Evolutionary conservation across 2,888 invertebrate genomes (phyloP).

Genomic region (Mythimna lalbum): DNA sequence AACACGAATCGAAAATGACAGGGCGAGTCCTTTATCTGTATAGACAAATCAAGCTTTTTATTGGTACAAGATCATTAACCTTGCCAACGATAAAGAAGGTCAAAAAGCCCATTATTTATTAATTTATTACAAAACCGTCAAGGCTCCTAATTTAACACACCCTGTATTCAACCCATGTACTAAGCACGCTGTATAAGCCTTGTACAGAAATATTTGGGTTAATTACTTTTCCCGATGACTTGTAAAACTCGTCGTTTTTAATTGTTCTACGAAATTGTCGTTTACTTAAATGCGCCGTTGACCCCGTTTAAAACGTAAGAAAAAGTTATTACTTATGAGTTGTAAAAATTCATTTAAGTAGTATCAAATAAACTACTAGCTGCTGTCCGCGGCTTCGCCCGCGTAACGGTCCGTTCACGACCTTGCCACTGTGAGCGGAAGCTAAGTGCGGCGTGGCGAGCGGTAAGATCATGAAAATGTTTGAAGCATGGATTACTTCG

Average conservation of each 20-base stretch:
- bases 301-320: slow-evolving; percentile 42
- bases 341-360: background rate
- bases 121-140: slow-evolving; percentile 46
- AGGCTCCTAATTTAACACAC: slow-evolving; percentile 28
- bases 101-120: slow-evolving; percentile 32
- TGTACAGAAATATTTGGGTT: slow-evolving; percentile 71
- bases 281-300: slow-evolving; percentile 57
- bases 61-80: slow-evolving; percentile 38
- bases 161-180: slow-evolving; percentile 58
- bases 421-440: too few species aligned
- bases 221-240: slow-evolving; percentile 72
- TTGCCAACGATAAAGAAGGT: slow-evolving; percentile 32
- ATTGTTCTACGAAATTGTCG: slow-evolving; percentile 64
- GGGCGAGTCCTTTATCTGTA: slow-evolving; percentile 6
- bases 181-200: slow-evolving; percentile 42
- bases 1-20: slow-evolving; percentile 13
- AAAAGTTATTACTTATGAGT: slow-evolving; percentile 23
- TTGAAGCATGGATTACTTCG: too few species aligned
- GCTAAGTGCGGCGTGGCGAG: too few species aligned
- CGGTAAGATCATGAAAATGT: too few species aligned
- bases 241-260: slow-evolving; percentile 69
- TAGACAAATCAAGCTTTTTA: slow-evolving; percentile 16
- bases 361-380: too few species aligned
- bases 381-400: too few species aligned
- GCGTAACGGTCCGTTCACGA: too few species aligned